These are phyloP conservation scores for Troides helena DNA, from an alignment of 2,888 invertebrate genomes.

Conservation along the genomic window DNA sequence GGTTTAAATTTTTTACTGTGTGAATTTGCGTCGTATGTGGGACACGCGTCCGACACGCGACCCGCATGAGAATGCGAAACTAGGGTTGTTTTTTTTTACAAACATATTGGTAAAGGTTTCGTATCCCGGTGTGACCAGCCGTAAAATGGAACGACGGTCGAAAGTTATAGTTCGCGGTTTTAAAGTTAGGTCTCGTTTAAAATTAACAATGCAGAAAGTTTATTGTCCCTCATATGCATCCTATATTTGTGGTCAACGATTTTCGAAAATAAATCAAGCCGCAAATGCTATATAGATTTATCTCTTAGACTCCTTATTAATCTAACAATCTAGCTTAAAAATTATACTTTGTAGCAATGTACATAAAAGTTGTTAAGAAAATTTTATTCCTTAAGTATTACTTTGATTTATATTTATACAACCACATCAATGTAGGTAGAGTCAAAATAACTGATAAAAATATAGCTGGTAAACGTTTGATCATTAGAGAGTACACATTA, in stretches of 20 bases:
- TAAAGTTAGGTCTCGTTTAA: constrained; percentile 28
- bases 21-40: constrained; percentile 70
- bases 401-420: background rate
- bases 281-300: constrained; percentile 7
- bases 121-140: constrained; percentile 41
- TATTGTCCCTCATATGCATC: constrained; percentile 3
- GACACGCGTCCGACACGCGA: constrained; percentile 74
- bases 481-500: constrained; percentile 34
- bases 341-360: too few relatives aligned
- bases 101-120: constrained; percentile 55
- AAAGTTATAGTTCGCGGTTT: constrained; percentile 32
- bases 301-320: background rate
- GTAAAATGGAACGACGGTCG: constrained; percentile 32
- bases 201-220: constrained; percentile 27
- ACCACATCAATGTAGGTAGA: constrained; percentile 6
- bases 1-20: constrained; percentile 60
- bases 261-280: constrained; percentile 12
- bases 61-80: constrained; percentile 61
- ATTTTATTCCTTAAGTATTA: background rate
- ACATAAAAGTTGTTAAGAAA: background rate
- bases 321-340: background rate
- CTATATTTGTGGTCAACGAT: constrained; percentile 15
- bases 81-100: constrained; percentile 49
- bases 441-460: constrained; percentile 17
- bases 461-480: constrained; percentile 18